These are phyloP conservation scores for Oscheius onirici DNA, from an alignment of 2,888 invertebrate species.

Conservation along the genomic window DNA sequence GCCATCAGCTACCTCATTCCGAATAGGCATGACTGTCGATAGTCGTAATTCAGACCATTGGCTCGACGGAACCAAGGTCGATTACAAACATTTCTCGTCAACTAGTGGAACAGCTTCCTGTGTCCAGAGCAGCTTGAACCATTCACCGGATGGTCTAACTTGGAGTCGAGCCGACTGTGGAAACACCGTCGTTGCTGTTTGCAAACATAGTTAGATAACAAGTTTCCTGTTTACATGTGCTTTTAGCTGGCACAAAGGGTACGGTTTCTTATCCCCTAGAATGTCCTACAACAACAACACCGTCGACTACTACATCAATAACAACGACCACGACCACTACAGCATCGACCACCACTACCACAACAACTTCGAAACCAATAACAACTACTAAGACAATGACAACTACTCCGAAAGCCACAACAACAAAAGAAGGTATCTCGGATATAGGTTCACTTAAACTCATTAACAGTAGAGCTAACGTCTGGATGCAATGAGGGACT, in stretches of 20 bases:
- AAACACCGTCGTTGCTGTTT: too few relatives aligned
- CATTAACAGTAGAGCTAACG: not conserved
- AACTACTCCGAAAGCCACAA: not conserved
- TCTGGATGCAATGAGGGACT: not conserved
- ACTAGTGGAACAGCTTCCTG: too few relatives aligned
- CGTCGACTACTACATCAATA: not conserved
- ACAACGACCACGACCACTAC: not conserved
- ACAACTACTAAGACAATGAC: not conserved
- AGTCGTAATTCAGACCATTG: too few relatives aligned
- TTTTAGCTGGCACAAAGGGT: not conserved
- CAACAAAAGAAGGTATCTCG: not conserved
- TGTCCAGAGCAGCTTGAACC: too few relatives aligned
- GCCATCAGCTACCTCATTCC: not conserved
- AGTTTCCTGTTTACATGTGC: too few relatives aligned
- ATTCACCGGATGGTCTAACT: too few relatives aligned
- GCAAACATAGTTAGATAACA: too few relatives aligned
- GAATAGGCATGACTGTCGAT: too few relatives aligned
- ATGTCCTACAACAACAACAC: not conserved
- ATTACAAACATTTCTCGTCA: too few relatives aligned
- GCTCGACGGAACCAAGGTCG: too few relatives aligned
- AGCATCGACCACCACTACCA: not conserved
- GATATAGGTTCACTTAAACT: not conserved
- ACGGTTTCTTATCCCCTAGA: not conserved
- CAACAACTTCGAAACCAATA: not conserved
- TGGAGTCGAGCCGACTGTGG: too few relatives aligned